Evolutionary conservation across 2,888 invertebrate species (phyloP).

Genomic region (Atherix ibis): DNA sequence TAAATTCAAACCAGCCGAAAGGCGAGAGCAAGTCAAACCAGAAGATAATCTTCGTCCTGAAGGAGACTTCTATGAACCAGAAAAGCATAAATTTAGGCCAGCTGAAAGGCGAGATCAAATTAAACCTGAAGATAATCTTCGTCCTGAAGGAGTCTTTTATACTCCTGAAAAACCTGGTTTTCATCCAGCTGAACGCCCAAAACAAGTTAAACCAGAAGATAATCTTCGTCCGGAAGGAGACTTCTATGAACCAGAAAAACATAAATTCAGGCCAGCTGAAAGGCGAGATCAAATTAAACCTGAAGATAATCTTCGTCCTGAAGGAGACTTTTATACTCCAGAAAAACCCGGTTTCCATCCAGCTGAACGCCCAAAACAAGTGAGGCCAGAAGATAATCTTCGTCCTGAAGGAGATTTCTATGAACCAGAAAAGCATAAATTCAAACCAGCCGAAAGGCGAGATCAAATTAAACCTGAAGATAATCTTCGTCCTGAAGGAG

Average conservation of each 20-base stretch:
- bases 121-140: conserved; percentile 37
- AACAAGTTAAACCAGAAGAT: conserved; percentile 30
- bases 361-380: conserved; percentile 23
- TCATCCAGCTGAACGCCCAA: conserved; percentile 35
- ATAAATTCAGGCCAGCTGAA: conserved; percentile 28
- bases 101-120: conserved; percentile 28
- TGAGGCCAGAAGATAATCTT: conserved; percentile 32
- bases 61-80: conserved; percentile 33
- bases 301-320: conserved; percentile 30
- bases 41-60: conserved; percentile 34
- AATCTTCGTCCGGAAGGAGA: conserved; percentile 36
- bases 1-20: conserved; percentile 36
- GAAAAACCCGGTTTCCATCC: conserved; percentile 27
- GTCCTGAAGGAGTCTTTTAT: conserved; percentile 35
- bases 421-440: conserved; percentile 31
- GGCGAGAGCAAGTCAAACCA: conserved; percentile 34
- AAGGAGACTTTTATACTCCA: conserved; percentile 31
- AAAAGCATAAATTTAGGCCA: conserved; percentile 5
- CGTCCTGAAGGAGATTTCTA: conserved; percentile 39
- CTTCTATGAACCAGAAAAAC: conserved; percentile 25
- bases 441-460: conserved; percentile 36
- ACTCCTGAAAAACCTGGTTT: conserved; percentile 19
- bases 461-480: conserved; percentile 38
- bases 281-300: conserved; percentile 29
- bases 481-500: conserved; percentile 37